These are phyloP conservation scores for Oreochromis aureus DNA, from an alignment of 2,113 vertebrate species.

Conservation along the genomic window DNA sequence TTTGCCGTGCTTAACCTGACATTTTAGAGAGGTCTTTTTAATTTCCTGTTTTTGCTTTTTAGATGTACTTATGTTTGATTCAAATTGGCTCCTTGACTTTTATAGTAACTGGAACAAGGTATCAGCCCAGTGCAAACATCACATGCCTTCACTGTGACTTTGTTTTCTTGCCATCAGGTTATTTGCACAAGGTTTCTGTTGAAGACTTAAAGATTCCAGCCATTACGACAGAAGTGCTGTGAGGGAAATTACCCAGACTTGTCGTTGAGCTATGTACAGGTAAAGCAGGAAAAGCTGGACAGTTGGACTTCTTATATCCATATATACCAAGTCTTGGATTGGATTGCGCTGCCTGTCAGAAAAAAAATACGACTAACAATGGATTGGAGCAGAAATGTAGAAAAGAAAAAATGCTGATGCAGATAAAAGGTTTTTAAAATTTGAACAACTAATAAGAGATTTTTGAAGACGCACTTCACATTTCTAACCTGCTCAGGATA, in stretches of 20 bases:
- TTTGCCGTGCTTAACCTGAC: neutral
- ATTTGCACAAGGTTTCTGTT: slow-evolving; percentile 17
- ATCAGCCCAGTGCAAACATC: neutral
- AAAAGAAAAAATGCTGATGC: neutral
- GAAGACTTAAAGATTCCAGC: neutral
- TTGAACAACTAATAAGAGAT: neutral
- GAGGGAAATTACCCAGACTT: neutral
- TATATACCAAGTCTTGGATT: neutral
- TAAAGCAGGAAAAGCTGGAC: neutral
- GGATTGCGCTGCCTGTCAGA: slow-evolving; percentile 6
- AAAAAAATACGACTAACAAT: slow-evolving; percentile 11
- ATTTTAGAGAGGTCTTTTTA: neutral
- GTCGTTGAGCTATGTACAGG: neutral
- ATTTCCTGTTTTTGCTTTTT: neutral
- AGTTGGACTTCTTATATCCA: neutral
- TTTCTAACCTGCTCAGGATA: neutral
- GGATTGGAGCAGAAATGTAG: neutral
- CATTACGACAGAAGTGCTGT: neutral
- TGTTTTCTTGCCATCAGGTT: neutral
- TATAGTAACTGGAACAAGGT: neutral
- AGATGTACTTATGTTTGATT: neutral
- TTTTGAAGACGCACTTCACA: neutral
- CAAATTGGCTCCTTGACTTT: neutral
- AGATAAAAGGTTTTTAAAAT: neutral
- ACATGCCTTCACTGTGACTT: neutral